Percentiles rank a stretch among this genome's conserved stretches.
These are phyloP conservation scores for Schlechtendalia chinensis DNA, from an alignment of 1,140 invertebrate species.

Conservation along the genomic window DNA sequence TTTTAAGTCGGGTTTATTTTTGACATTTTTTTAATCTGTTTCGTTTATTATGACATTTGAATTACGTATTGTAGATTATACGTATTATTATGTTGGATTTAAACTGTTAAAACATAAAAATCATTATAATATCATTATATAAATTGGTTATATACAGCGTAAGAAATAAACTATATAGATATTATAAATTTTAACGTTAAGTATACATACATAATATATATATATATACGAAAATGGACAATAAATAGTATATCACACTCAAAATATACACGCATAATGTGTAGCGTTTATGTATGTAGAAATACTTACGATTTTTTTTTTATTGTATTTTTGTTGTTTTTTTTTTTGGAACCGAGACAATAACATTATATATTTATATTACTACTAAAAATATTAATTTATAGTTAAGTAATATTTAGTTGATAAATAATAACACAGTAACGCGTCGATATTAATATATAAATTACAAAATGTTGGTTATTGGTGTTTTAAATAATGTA, in stretches of 20 bases:
- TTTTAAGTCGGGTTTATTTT: neutral
- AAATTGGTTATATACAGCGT: neutral
- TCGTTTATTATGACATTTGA: neutral
- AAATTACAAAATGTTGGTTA: neutral
- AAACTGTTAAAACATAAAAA: too few relatives aligned
- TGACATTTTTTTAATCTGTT: neutral
- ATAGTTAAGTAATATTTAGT: neutral
- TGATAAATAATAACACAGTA: neutral
- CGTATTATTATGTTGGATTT: neutral
- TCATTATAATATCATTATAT: too few relatives aligned
- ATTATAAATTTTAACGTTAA: neutral
- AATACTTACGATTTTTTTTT: neutral
- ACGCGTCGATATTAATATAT: neutral
- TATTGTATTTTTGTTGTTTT: neutral
- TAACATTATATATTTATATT: neutral
- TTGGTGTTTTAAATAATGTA: neutral
- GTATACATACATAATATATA: neutral
- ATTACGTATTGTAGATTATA: neutral
- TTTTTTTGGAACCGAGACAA: neutral
- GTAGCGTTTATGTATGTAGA: neutral
- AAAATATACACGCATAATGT: neutral
- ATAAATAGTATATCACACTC: slow-evolving; percentile 1
- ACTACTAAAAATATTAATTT: neutral
- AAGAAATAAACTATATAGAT: neutral
- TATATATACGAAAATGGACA: neutral